Evolutionary conservation across 2,113 vertebrate species (phyloP), one percentile per base, ranked within the genome.

Genomic region (Pelecanus crispus): DNA sequence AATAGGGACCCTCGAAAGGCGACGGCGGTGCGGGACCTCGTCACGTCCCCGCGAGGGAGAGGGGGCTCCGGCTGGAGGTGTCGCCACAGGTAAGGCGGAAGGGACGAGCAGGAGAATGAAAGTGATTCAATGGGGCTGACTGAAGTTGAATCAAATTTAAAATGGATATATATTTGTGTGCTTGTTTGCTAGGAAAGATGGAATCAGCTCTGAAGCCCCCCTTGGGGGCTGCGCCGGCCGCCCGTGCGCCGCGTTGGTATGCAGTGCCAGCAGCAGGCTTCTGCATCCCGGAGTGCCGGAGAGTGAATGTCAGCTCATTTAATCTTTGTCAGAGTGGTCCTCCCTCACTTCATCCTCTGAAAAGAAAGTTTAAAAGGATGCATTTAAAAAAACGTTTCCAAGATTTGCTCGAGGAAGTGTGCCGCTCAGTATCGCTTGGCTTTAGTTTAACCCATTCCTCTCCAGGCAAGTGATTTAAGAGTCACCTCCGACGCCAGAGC

Each of bases 1-100:
- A 89, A 56, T 0, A 21, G 28, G 18, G 42, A 29, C 17, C 17
- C 34, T 63, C 2, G 4, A 20, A 49, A 67, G n/a, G 26, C 2
- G 6, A 13, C 1, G 8, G 34, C 0, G 2, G 11, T 0, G 10
- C 6, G 18, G 34, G 58, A 59, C 36, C 44, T 32, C 10, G 31
- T 40, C 34, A 7, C 2, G 6, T 32, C 34, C 20, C 20, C 2
- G 0, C 1, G 3, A 2, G 67, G 15, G 56, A 21, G 0, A 1
- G 36, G 36, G 29, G 11, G 7, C 74, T 70, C 6, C 2, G 18
- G 4, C 19, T n/a, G 22, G 34, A 34, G 12, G 6, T 40, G 44
- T 22, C 71, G 47, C 50, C 52, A 5, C 13, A 31, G 25, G 36
- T 20, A 7, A 49, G 40, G 31, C 19, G 5, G 63, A 31, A 10